Conservation (phyloP, 2,113 vertebrate species). For the Dendropsophus ebraccatus region DNA sequence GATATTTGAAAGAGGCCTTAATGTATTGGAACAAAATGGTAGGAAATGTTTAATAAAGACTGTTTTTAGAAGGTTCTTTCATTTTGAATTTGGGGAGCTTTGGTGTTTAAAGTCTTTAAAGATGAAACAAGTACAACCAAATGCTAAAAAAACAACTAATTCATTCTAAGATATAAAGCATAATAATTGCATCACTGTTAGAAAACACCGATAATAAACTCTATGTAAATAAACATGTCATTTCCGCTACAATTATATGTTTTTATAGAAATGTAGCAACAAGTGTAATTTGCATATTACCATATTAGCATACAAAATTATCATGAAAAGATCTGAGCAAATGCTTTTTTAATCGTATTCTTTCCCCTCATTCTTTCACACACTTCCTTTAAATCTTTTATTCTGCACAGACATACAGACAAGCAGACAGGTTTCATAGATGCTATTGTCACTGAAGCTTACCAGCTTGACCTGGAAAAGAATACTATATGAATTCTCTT, state of each 20-base stretch:
- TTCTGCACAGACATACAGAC: not conserved
- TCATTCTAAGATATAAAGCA: not conserved
- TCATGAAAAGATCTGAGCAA: not conserved
- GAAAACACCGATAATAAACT: not conserved
- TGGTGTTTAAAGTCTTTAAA: too few relatives aligned
- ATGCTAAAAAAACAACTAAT: not conserved
- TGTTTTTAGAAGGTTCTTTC: too few relatives aligned
- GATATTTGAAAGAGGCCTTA: too few relatives aligned
- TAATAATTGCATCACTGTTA: not conserved
- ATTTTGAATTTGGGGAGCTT: too few relatives aligned
- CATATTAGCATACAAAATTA: not conserved
- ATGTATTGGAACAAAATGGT: too few relatives aligned
- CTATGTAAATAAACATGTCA: not conserved
- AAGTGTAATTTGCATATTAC: not conserved
- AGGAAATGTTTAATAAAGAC: too few relatives aligned
- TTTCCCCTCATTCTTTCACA: not conserved
- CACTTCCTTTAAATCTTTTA: not conserved
- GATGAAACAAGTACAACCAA: too few relatives aligned
- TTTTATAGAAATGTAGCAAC: not conserved
- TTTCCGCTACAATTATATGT: not conserved
- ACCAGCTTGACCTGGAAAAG: conserved; percentile 5
- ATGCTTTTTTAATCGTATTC: not conserved
- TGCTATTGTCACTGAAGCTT: not conserved
- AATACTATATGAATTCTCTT: not conserved
- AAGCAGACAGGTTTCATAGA: not conserved